phyloP scores from a whole-genome alignment of 2,113 vertebrate species.

The Vulpes vulpes region DNA sequence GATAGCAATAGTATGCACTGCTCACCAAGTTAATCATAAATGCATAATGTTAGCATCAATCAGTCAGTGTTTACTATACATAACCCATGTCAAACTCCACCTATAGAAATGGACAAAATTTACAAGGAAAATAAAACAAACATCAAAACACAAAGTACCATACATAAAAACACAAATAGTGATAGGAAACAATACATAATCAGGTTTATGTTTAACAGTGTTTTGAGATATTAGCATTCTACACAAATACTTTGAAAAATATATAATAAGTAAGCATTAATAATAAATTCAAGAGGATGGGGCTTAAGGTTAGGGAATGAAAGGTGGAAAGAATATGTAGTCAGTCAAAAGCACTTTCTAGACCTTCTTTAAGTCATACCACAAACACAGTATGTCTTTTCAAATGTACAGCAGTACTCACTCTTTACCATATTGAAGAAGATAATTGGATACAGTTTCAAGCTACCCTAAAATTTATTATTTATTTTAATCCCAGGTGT shows the following conservation, averaged over 20 bases:
- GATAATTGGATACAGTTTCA: conserved; percentile 64
- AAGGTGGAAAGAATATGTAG: conserved; percentile 15
- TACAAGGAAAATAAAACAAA: conserved; percentile 34
- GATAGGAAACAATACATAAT: not conserved
- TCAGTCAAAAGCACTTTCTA: not conserved
- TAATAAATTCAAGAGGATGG: not conserved
- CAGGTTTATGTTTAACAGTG: not conserved
- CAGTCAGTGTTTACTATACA: not conserved
- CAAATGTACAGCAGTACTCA: conserved; percentile 9
- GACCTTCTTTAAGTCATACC: not conserved
- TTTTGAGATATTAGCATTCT: conserved; percentile 19
- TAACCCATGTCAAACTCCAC: not conserved
- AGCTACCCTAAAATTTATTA: conserved; percentile 61
- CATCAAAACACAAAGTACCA: not conserved
- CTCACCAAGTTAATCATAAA: conserved; percentile 1
- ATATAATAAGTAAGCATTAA: not conserved
- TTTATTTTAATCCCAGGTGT: conserved; percentile 74
- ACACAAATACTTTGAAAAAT: not conserved
- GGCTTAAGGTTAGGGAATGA: not conserved
- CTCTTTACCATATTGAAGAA: not conserved
- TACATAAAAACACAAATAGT: not conserved
- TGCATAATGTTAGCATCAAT: not conserved
- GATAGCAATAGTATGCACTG: not conserved
- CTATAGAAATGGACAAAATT: not conserved
- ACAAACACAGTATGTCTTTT: not conserved